These are phyloP conservation scores for Phasia obesa DNA, from an alignment of 2,888 invertebrate species.

Conservation along the genomic window DNA sequence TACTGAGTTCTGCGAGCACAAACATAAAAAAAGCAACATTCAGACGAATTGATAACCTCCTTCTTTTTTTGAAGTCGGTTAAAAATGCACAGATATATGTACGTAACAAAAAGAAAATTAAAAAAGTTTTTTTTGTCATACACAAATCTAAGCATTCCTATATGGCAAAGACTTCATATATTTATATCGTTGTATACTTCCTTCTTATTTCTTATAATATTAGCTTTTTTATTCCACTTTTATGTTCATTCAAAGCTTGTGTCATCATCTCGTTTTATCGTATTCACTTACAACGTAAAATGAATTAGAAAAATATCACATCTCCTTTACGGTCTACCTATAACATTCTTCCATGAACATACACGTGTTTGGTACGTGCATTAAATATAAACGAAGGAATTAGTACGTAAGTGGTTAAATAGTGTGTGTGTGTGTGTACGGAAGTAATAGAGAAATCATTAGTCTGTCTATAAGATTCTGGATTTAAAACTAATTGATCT, in stretches of 20 bases:
- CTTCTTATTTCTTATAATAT: too few species aligned
- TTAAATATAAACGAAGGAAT: slow-evolving; percentile 50
- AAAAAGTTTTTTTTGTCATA: too few species aligned
- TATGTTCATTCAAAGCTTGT: neutral
- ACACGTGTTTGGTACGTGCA: slow-evolving; percentile 56
- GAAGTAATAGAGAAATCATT: neutral
- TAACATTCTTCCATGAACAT: slow-evolving; percentile 2
- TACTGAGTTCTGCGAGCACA: too few species aligned
- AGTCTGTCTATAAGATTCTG: neutral
- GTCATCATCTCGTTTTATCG: slow-evolving; percentile 43
- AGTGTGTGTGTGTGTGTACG: neutral
- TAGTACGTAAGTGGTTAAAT: neutral
- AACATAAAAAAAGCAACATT: too few species aligned
- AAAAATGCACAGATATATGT: too few species aligned
- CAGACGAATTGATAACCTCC: too few species aligned
- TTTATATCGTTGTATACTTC: too few species aligned
- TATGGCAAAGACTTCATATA: too few species aligned
- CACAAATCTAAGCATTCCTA: too few species aligned
- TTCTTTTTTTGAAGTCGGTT: too few species aligned
- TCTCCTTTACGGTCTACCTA: slow-evolving; percentile 12
- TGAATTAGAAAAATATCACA: slow-evolving; percentile 16
- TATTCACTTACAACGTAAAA: slow-evolving; percentile 38
- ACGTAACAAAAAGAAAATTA: too few species aligned
- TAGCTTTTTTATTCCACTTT: slow-evolving; percentile 13
- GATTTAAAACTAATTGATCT: slow-evolving; percentile 39